Base-by-base conservation (phyloP, 2,888 invertebrate genomes). In the Allophyes oxyacanthae region DNA sequence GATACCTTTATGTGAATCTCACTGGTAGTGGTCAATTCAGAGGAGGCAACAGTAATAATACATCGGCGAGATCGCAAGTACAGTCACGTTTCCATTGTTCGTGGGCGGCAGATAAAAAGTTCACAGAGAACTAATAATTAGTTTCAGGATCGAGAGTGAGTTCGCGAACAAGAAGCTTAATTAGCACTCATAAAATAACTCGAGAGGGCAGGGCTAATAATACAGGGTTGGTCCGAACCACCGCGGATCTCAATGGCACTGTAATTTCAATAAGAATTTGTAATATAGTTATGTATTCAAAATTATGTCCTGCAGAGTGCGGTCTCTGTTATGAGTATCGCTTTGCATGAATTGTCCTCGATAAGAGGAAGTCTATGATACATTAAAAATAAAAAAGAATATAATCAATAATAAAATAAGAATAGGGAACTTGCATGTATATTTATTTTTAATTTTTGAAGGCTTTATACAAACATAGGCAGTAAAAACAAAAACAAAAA, bases 21-120 rank as follows among this genome's bases (percentile, higher is more conserved):
- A 54, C 49, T 25, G 55, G 55, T 48, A 77, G 74, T 75, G 72
- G 75, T 68, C 74, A 73, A 62, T 69, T 66, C 66, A 63, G 71
- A 75, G 78, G 77, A 79, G 68, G 71, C 61, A 61, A 61, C 72
- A 71, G 74, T 84, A 84, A 85, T 84, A 84, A 86, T 82, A 82
- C 74, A 76, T 77, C 76, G 54, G 56, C 68, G 72, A 81, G 84
- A 88, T 91, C 86, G 82, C 85, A 81, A 92, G 86, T 89, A 74
- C 87, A 86, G 90, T 92, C 93, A 94, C 94, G 94, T 92, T 89
- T 79, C 89, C 92, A 92, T 93, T 92, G 92, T 93, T 88, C 86
- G 84, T 79, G 80, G 80, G 83, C 85, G 88, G 86, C 81, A 82
- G 89, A 90, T 88, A 92, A 93, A 92, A 93, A 92, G 86, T 88